phyloP scores from a whole-genome alignment of 92 coral and sea anemone species.

The Porites rus region DNA sequence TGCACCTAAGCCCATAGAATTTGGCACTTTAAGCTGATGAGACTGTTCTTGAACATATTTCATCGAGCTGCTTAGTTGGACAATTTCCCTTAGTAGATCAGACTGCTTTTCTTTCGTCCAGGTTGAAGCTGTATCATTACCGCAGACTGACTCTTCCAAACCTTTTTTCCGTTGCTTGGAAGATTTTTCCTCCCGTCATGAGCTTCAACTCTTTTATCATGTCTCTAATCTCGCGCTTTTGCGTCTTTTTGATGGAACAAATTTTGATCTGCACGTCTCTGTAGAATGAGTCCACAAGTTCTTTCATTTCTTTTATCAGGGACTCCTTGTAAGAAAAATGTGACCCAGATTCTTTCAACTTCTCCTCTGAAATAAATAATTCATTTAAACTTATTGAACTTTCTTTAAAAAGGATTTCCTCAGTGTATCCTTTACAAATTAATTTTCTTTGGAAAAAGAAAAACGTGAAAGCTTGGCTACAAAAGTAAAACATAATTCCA shows the following conservation, averaged over 20 bases:
- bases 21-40: not conserved
- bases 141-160: not conserved
- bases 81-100: not conserved
- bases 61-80: not conserved
- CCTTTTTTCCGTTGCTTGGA: not conserved
- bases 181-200: not conserved
- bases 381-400: not conserved
- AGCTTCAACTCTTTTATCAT: not conserved
- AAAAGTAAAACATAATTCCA: too few species aligned
- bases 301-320: conserved; percentile 18
- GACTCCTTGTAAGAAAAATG: not conserved
- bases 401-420: too few species aligned
- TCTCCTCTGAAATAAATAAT: not conserved
- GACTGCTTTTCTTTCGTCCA: conserved; percentile 27
- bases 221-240: not conserved
- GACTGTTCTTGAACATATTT: too few species aligned
- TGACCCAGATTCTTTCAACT: not conserved
- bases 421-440: too few species aligned
- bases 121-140: not conserved
- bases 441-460: not conserved
- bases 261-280: not conserved
- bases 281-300: conserved; percentile 13
- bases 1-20: not conserved
- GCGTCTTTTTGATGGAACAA: not conserved
- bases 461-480: not conserved